phyloP scores from a whole-genome alignment of 2,797 vertebrate species.

The Tachyglossus aculeatus region DNA sequence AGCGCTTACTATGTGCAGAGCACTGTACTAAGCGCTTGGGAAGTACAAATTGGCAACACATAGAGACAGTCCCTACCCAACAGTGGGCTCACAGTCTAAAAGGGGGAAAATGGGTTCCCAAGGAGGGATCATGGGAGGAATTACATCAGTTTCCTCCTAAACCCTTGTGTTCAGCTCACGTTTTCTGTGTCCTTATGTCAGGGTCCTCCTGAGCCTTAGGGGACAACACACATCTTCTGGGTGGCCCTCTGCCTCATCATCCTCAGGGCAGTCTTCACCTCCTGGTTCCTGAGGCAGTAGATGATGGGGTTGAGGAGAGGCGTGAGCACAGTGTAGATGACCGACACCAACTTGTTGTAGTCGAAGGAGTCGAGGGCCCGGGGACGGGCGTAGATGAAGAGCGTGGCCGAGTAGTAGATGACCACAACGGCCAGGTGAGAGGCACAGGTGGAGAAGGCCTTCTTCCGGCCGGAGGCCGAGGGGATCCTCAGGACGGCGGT shows the following conservation, averaged over 20 bases:
- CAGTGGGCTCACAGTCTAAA: too few species aligned
- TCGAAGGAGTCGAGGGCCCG: slow-evolving; percentile 54
- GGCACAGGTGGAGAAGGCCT: slow-evolving; percentile 64
- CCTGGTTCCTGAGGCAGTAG: slow-evolving; percentile 54
- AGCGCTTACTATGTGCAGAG: too few species aligned
- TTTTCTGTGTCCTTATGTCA: too few species aligned
- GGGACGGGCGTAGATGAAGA: slow-evolving; percentile 54
- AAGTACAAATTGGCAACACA: too few species aligned
- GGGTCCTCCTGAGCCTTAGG: not conserved
- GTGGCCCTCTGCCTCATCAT: not conserved
- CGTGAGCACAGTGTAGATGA: slow-evolving; percentile 54
- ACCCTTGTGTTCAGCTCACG: too few species aligned
- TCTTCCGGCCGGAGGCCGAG: slow-evolving; percentile 7
- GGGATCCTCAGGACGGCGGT: slow-evolving; percentile 13
- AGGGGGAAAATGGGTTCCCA: too few species aligned
- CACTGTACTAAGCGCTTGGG: too few species aligned
- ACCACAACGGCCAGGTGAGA: slow-evolving; percentile 55
- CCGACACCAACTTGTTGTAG: slow-evolving; percentile 59
- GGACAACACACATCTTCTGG: not conserved
- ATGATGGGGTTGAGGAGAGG: slow-evolving; percentile 58
- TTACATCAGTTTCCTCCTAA: too few species aligned
- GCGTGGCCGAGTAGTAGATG: slow-evolving; percentile 60
- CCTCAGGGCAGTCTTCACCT: slow-evolving; percentile 43
- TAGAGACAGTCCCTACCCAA: too few species aligned
- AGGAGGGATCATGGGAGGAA: too few species aligned